Base-by-base conservation (phyloP, 2,888 invertebrate genomes). In the Tenthredo scrophulariae region DNA sequence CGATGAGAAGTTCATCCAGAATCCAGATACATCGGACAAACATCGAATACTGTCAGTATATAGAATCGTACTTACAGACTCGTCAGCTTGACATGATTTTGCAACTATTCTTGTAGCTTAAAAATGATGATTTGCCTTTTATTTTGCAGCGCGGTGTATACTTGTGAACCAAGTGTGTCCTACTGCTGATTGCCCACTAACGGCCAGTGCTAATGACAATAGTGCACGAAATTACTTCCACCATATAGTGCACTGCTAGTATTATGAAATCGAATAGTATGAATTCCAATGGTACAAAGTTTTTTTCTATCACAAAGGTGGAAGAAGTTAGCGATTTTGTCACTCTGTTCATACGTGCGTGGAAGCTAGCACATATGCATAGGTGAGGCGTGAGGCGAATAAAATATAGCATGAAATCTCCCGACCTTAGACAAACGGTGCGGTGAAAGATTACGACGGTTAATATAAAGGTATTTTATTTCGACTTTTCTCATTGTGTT, bases 361-460 rank as follows among this genome's bases (percentile, higher is more conserved):
- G 58, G 7, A 58, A 4, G 22, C 22, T 18, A 58, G 58, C 7
- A 22, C 18, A 58, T 9, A 18, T 58, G 22, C 58, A 22, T 58
- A 22, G 22, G 26, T 65, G 2, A 26, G 22, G 22, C 22, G 26
- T 13, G 65, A 13, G 22, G 13, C 58, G 22, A 46, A 26, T 18
- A 75, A 75, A 75, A 75, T 26, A 54, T 54, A 5, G 33, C 33
- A 29, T 40, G 9, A 77, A 77, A 29, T 29, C 15, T 77, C 77
- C 77, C n/a, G 77, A 77, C 50, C 77, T 54, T 29, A 50, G 77
- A 22, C 18, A 50, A n/a, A 26, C n/a, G 13, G 50, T 29, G 15
- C 54, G 46, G 37, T 54, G 54, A 77, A 77, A 77, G 9, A 77
- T 77, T n/a, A 77, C 75, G 46, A 46, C 75, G 75, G 33, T 75